phyloP scores from a whole-genome alignment of 2,797 vertebrate species.

The Moxostoma hubbsi region DNA sequence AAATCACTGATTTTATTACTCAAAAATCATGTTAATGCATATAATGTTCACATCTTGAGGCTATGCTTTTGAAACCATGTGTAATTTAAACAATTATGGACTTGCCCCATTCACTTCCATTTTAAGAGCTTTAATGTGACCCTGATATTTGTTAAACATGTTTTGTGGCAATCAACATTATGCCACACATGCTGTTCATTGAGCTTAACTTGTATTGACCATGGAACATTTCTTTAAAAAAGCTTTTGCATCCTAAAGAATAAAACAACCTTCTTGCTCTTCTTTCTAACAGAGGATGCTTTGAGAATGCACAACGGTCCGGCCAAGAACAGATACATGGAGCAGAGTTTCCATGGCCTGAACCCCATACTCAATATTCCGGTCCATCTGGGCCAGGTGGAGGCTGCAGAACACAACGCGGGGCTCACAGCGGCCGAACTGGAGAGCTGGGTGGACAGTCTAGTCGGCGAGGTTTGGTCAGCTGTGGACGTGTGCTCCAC shows the following conservation, averaged over 20 bases:
- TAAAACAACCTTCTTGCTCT: constrained; percentile 3
- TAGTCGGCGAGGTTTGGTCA: constrained; percentile 87
- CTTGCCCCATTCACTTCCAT: no score
- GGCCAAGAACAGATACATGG: constrained; percentile 93
- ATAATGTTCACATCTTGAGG: no score
- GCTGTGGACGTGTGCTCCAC: constrained; percentile 87
- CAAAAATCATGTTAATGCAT: no score
- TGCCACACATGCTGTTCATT: no score
- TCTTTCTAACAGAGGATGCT: constrained; percentile 81
- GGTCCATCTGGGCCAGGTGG: constrained; percentile 80
- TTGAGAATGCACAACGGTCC: constrained; percentile 90
- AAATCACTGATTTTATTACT: no score
- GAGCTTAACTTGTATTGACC: no score
- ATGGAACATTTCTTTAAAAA: no score
- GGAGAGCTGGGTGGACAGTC: constrained; percentile 90
- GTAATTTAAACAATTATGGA: no score
- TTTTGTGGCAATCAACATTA: no score
- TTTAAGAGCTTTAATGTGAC: no score
- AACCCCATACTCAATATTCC: constrained; percentile 94
- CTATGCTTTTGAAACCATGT: no score
- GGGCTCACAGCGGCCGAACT: constrained; percentile 81
- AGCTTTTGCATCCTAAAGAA: background rate
- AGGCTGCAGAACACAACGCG: constrained; percentile 87
- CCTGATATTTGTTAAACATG: no score
- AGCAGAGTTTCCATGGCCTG: constrained; percentile 97